phyloP scores from a whole-genome alignment of 1,140 invertebrate species.

The Platyura marginata region DNA sequence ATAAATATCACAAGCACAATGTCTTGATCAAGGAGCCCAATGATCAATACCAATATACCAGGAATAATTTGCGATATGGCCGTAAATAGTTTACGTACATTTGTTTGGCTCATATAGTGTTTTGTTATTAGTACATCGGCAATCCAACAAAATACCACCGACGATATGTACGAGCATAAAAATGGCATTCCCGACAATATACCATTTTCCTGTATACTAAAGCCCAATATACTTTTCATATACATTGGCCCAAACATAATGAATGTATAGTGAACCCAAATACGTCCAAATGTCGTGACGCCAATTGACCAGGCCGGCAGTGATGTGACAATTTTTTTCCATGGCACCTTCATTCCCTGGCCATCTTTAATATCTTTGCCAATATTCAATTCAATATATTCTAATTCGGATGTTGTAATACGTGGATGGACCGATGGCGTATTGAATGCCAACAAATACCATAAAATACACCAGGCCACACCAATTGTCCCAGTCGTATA shows the following conservation, averaged over 20 bases:
- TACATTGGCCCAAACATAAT: conserved; percentile 51
- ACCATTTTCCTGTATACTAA: conserved; percentile 50
- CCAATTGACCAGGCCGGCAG: conserved; percentile 64
- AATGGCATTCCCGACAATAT: conserved; percentile 44
- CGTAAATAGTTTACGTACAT: conserved; percentile 47
- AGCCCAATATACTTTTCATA: conserved; percentile 47
- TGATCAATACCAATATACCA: conserved; percentile 39
- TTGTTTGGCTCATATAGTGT: conserved; percentile 37
- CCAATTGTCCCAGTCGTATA: conserved; percentile 53
- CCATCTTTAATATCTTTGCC: conserved; percentile 26
- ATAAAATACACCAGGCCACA: conserved; percentile 40
- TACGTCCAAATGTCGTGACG: conserved; percentile 49
- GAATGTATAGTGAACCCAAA: conserved; percentile 54
- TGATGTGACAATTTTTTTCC: conserved; percentile 56
- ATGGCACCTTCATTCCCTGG: conserved; percentile 36
- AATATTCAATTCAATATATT: conserved; percentile 47
- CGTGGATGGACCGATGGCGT: conserved; percentile 51
- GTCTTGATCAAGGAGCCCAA: conserved; percentile 45
- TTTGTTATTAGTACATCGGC: conserved; percentile 41
- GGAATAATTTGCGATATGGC: conserved; percentile 49
- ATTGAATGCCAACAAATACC: conserved; percentile 58
- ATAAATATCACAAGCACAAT: conserved; percentile 35
- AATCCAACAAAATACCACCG: conserved; percentile 47
- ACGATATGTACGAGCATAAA: conserved; percentile 47
- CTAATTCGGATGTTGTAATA: conserved; percentile 45